A percentile compares a stretch with the other conserved stretches of the same genome.
Evolutionary conservation across 2,113 vertebrate species (phyloP).

Genomic region (Pelvicachromis taeniatus): DNA sequence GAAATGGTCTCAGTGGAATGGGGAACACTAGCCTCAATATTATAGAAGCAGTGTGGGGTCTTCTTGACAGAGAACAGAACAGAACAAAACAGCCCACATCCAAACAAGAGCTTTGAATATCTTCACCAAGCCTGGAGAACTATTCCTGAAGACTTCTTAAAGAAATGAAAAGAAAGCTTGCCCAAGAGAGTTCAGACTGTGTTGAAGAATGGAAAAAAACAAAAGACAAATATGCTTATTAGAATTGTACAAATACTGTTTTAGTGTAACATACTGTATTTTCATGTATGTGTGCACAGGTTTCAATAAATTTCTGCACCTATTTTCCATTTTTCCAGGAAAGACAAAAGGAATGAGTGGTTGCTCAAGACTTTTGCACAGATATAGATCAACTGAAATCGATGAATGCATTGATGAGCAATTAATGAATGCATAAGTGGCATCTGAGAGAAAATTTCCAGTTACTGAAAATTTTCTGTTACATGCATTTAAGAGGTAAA

Average conservation of each 20-base stretch:
- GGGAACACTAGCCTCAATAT: background rate
- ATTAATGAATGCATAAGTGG: background rate
- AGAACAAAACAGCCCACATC: too few relatives aligned
- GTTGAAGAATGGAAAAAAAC: background rate
- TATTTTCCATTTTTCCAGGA: background rate
- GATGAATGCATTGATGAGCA: background rate
- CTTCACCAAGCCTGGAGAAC: background rate
- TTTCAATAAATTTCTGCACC: background rate
- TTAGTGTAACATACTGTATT: background rate
- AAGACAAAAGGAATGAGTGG: background rate
- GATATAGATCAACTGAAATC: background rate
- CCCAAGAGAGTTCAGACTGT: background rate
- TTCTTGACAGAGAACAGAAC: too few relatives aligned
- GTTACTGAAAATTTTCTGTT: background rate
- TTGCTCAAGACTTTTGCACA: background rate
- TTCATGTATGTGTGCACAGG: background rate
- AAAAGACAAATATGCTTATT: background rate
- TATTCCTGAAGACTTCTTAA: background rate
- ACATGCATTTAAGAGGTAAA: background rate
- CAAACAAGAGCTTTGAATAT: background rate
- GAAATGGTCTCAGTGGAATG: background rate
- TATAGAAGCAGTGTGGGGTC: background rate
- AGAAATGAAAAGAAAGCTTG: background rate
- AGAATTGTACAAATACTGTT: background rate
- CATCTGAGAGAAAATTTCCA: background rate